Base-by-base conservation (phyloP, 2,888 invertebrate species). In the Leptopilina syphax region DNA sequence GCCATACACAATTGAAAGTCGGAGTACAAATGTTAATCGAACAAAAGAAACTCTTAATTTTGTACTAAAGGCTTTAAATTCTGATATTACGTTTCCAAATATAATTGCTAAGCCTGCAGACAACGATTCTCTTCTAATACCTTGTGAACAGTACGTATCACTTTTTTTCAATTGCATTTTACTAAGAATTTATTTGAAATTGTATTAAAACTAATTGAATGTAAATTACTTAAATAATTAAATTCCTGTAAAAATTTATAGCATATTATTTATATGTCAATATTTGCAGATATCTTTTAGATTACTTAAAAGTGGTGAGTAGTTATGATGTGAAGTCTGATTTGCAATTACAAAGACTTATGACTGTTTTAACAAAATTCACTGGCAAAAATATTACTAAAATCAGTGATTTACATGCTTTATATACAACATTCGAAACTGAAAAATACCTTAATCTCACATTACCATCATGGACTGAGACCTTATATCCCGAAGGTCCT, bases 11-110 rank as follows among this genome's bases (percentile, higher is more conserved):
- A 84, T 89, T 12, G 86, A 87, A 70, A 92, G 94, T 10, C 92
- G 94, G 68, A 95, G 95, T 57, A 96, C 96, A 0, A 94, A 95
- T 87, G 95, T 93, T 87, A 95, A 95, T 76, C 93, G 97, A 68
- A 96, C 96, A 0, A 94, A 96, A 90, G 95, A 95, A 94, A 95
- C 95, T 5, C 95, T 95, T 0, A 92, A 95, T 82, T 92, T 95
- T 44, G 95, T 95, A 3, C 91, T 96, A 79, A 94, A 96, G 0
- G 96, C 95, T 0, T 89, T 96, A 65, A 96, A 94, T 89, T 95
- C 95, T 0, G 95, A 95, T 0, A 85, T 89, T 13, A 90, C 89
- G 0, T 94, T 96, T 70, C 88, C 89, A 34, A 0, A 80, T 44
- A 50, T 10, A 24, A 73, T 27, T 0, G 84, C 81, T 41, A 60